These are phyloP conservation scores for Acronicta aceris DNA, from an alignment of 2,888 invertebrate genomes.

Conservation along the genomic window DNA sequence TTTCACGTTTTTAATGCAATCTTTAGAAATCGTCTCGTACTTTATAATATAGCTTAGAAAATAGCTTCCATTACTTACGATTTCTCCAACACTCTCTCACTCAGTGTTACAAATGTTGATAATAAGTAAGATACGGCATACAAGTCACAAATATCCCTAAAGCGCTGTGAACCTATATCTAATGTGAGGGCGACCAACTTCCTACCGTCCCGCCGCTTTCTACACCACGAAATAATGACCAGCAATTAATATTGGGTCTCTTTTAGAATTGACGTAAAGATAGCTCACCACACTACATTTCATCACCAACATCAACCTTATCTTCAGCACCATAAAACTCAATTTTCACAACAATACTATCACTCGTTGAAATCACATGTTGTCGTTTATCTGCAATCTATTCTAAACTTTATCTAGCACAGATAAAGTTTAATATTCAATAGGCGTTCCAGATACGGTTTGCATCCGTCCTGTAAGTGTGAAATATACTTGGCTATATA, in stretches of 20 bases:
- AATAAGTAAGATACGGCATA: conserved; percentile 35
- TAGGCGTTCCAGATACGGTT: conserved; percentile 33
- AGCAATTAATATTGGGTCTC: conserved; percentile 77
- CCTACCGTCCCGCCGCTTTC: conserved; percentile 79
- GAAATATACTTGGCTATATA: conserved; percentile 52
- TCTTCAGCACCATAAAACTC: conserved; percentile 15
- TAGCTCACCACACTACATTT: conserved; percentile 34
- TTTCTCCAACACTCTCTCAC: conserved; percentile 47
- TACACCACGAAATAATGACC: conserved; percentile 79
- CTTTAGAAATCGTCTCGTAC: background rate
- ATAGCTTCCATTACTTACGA: conserved; percentile 48
- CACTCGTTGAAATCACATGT: conserved; percentile 36
- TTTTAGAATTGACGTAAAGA: conserved; percentile 52
- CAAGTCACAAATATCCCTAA: conserved; percentile 50
- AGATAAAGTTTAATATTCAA: conserved; percentile 44
- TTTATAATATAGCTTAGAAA: conserved; percentile 39
- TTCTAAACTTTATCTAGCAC: conserved; percentile 32
- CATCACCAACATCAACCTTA: conserved; percentile 33
- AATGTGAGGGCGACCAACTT: conserved; percentile 69
- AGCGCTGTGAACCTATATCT: conserved; percentile 62
- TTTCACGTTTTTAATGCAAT: conserved; percentile 8
- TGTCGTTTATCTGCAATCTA: conserved; percentile 33
- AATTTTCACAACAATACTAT: conserved; percentile 26
- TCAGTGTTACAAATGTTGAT: conserved; percentile 39
- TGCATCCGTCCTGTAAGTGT: conserved; percentile 53